phyloP scores from a whole-genome alignment of 1,140 invertebrate species.

The Tetramorium alpestre region DNA sequence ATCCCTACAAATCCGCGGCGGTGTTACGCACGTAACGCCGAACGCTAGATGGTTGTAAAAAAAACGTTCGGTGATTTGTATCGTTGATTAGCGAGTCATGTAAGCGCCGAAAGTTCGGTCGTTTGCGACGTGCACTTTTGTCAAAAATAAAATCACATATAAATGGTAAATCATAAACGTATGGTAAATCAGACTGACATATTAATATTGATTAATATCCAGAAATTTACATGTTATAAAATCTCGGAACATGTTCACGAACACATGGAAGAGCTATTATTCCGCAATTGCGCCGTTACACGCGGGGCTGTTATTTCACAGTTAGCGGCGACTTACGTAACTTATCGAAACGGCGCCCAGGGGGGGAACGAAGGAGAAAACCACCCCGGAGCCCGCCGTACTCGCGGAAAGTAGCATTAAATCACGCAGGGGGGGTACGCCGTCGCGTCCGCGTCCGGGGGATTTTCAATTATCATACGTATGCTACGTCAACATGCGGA shows the following conservation, averaged over 20 bases:
- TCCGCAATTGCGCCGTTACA: slow-evolving; percentile 19
- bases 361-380: not conserved
- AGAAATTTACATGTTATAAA: not conserved
- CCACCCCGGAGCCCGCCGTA: not conserved
- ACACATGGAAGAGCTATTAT: not conserved
- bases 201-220: slow-evolving; percentile 4
- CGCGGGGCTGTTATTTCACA: slow-evolving; percentile 32
- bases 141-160: not conserved
- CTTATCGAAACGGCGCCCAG: slow-evolving; percentile 58
- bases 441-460: slow-evolving; percentile 65
- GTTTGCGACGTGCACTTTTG: not conserved
- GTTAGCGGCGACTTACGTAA: slow-evolving; percentile 48
- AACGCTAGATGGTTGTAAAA: not conserved
- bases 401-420: slow-evolving; percentile 68
- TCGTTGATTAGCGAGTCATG: not conserved
- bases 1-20: slow-evolving; percentile 21
- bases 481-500: slow-evolving; percentile 73
- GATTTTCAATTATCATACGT: slow-evolving; percentile 81
- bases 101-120: not conserved
- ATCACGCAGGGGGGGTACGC: slow-evolving; percentile 44
- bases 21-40: not conserved
- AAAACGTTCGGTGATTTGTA: not conserved
- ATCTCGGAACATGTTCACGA: not conserved
- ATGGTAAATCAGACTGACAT: not conserved
- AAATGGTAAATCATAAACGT: not conserved